phyloP scores from a whole-genome alignment of 2,797 vertebrate genomes.

The Morus bassanus region DNA sequence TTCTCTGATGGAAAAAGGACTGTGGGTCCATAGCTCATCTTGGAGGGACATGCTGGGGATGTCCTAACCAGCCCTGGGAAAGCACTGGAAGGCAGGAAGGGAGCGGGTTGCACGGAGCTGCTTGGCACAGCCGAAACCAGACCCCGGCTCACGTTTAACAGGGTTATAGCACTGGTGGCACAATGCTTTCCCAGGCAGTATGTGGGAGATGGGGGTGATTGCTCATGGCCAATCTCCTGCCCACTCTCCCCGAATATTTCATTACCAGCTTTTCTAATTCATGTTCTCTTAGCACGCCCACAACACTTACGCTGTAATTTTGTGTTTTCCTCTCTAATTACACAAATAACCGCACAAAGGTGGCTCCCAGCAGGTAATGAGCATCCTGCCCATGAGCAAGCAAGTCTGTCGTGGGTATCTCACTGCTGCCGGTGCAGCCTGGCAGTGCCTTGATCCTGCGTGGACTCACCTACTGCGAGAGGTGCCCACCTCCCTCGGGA shows the following conservation, averaged over 20 bases:
- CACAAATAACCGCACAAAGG: neutral
- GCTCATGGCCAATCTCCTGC: neutral
- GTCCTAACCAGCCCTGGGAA: neutral
- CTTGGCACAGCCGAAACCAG: fast-evolving
- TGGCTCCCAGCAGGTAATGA: neutral
- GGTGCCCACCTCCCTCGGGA: neutral
- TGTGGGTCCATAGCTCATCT: neutral
- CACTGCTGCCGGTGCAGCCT: fast-evolving
- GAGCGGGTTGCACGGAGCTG: fast-evolving
- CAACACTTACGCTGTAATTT: neutral
- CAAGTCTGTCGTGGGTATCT: neutral
- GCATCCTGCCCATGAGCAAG: neutral
- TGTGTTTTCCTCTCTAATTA: neutral
- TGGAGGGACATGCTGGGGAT: neutral
- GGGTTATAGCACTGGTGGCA: neutral
- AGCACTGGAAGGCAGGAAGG: neutral
- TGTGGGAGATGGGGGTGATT: neutral
- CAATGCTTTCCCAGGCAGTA: neutral
- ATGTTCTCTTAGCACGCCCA: neutral
- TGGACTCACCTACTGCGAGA: neutral
- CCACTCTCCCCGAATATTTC: neutral
- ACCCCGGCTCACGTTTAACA: no score
- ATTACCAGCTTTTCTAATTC: neutral
- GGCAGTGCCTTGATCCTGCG: neutral
- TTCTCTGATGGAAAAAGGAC: neutral